Evolutionary conservation across 2,888 invertebrate genomes (phyloP).

Genomic region (Eremobia ochroleuca): DNA sequence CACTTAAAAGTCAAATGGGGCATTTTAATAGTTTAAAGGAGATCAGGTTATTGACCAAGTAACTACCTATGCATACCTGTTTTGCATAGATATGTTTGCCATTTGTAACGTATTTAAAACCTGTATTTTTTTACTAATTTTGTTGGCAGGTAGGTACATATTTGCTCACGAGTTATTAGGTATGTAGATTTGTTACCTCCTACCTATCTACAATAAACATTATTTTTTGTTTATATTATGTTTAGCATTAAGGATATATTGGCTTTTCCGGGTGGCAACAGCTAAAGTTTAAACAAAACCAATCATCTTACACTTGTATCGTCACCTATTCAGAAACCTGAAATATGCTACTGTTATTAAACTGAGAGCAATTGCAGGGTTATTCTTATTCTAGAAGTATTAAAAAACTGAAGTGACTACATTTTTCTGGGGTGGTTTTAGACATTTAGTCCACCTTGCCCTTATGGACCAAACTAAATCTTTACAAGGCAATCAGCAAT

Average conservation of each 20-base stretch:
- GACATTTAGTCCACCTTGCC: not conserved
- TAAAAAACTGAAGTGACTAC: too few species aligned
- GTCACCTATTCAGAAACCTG: not conserved
- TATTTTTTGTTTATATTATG: not conserved
- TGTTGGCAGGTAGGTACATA: not conserved
- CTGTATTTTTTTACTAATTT: slow-evolving; percentile 1
- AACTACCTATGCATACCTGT: not conserved
- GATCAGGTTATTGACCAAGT: slow-evolving; percentile 13
- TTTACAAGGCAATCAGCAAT: not conserved
- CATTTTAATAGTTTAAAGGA: not conserved
- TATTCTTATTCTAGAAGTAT: not conserved
- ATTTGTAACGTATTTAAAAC: slow-evolving; percentile 3
- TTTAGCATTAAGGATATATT: too few species aligned
- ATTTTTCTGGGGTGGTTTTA: not conserved
- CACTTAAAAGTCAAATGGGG: not conserved
- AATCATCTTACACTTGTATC: not conserved
- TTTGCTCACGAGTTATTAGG: slow-evolving; percentile 1
- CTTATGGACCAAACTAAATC: not conserved
- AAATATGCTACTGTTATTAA: not conserved
- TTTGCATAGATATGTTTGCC: slow-evolving; percentile 8
- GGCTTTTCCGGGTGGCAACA: not conserved
- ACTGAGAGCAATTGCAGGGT: not conserved
- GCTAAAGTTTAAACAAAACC: not conserved
- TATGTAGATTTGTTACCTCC: slow-evolving; percentile 7
- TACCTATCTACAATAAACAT: not conserved